Conservation (phyloP, 2,113 vertebrate genomes). For the Lipotes vexillifer region DNA sequence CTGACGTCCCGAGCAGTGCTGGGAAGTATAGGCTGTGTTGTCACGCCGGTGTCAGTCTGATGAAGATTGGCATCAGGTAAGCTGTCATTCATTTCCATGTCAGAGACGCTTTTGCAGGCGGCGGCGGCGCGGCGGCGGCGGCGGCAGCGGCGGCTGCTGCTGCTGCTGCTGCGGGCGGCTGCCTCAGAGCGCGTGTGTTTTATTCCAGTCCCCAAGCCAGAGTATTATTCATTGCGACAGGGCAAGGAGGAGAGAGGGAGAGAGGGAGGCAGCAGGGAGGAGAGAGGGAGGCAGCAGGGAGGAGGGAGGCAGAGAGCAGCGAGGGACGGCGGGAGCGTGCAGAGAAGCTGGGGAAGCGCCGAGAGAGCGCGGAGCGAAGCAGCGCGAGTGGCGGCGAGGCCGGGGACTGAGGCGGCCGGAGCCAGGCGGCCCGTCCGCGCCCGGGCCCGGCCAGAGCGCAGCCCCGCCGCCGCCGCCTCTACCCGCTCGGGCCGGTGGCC, state of each 20-base stretch:
- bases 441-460: slow-evolving; percentile 24
- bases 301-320: slow-evolving; percentile 60
- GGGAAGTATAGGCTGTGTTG: slow-evolving; percentile 97
- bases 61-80: slow-evolving; percentile 99
- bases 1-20: slow-evolving; percentile 75
- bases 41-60: slow-evolving; percentile 98
- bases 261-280: slow-evolving; percentile 69
- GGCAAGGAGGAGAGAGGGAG: slow-evolving; percentile 83
- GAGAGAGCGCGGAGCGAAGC: slow-evolving; percentile 54
- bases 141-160: slow-evolving; percentile 85
- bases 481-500: background rate
- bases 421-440: background rate
- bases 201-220: slow-evolving; percentile 89
- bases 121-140: slow-evolving; percentile 65
- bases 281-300: slow-evolving; percentile 65
- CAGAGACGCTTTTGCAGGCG: slow-evolving; percentile 75
- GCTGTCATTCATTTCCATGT: slow-evolving; percentile 95
- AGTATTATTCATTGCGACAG: slow-evolving; percentile 93
- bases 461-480: background rate
- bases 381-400: slow-evolving; percentile 42
- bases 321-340: slow-evolving; percentile 64
- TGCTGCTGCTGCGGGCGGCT: slow-evolving; percentile 86
- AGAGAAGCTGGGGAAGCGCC: slow-evolving; percentile 56
- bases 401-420: slow-evolving; percentile 40
- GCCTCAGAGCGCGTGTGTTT: slow-evolving; percentile 78